Evolutionary conservation across 2,888 invertebrate species (phyloP), one percentile per base, ranked within the genome.

Genomic region (Encarsia formosa): DNA sequence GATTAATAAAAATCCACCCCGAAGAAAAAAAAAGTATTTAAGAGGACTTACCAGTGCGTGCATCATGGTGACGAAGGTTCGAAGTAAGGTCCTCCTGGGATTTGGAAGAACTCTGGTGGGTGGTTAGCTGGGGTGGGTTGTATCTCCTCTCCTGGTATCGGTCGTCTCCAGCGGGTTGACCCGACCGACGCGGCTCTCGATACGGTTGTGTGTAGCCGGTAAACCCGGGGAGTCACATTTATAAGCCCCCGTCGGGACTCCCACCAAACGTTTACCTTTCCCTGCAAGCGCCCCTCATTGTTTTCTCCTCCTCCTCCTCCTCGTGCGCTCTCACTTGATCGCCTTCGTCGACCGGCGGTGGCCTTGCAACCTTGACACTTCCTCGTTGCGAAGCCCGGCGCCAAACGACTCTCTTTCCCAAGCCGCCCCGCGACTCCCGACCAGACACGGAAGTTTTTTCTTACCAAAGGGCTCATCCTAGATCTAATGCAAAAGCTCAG

Each of bases 221-320:
- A 71, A 67, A 70, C 65, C 67, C 64, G 60, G 62, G 58, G 62
- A 65, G 67, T 68, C 63, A 64, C 68, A 69, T 71, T 72, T 72
- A 72, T 72, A 72, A 66, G 61, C 56, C 48, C 49, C 55, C 59
- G 52, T 52, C 48, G 47, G 39, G 43, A 55, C 61, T 57, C 62
- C 65, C 68, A 68, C 68, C 64, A 63, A 58, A 59, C 19, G 19
- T 26, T 29, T 43, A 41, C 26, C 23, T 49, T 15, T 24, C 49
- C 9, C 31, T 39, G 11, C 5, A n/a, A 9, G 37, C 37, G 29
- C 26, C n/a, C n/a, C n/a, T n/a, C n/a, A n/a, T n/a, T n/a, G 23
- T 13, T 29, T 29, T 41, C 18, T 29, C 29, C 18, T 19, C 55
- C 57, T 44, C 49, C 16, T 29, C 35, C 35, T 32, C 15, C 35